Conservation (phyloP, 1,140 invertebrate species). For the Phymastichus coffea region DNA sequence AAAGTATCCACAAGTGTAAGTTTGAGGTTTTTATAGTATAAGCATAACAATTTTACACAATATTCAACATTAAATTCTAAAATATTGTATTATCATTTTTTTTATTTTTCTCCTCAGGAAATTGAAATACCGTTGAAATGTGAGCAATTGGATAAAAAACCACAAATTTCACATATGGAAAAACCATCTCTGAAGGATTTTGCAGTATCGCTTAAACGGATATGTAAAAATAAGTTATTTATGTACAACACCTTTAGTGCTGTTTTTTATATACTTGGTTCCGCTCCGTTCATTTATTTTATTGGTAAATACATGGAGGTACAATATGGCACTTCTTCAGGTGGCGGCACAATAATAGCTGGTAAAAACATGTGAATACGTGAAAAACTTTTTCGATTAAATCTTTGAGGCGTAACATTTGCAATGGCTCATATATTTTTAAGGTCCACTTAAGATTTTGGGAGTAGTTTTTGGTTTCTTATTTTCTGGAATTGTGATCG, state of each 20-base stretch:
- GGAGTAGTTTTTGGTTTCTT: slow-evolving; percentile 66
- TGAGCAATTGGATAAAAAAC: too few species aligned
- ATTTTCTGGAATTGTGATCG: slow-evolving; percentile 64
- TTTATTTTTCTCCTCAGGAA: too few species aligned
- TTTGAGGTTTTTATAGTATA: background rate
- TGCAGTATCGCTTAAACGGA: slow-evolving; percentile 58
- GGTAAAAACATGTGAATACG: too few species aligned
- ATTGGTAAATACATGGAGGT: slow-evolving; percentile 73
- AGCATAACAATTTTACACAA: background rate
- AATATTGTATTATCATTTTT: too few species aligned
- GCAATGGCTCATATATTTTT: background rate
- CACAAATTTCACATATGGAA: background rate
- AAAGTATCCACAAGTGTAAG: background rate
- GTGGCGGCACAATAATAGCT: slow-evolving; percentile 63
- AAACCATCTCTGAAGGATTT: slow-evolving; percentile 57
- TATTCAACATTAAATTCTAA: slow-evolving; percentile 35
- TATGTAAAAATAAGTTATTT: slow-evolving; percentile 63
- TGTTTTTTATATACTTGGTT: slow-evolving; percentile 66
- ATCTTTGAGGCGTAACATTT: too few species aligned
- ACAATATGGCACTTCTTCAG: slow-evolving; percentile 65
- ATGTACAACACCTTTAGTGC: slow-evolving; percentile 61
- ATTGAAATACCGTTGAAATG: slow-evolving; percentile 29
- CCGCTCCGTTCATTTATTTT: slow-evolving; percentile 69
- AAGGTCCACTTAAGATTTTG: slow-evolving; percentile 57
- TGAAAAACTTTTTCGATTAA: slow-evolving; percentile 3